Evolutionary conservation across 2,113 vertebrate species (phyloP), one percentile per base, ranked within the genome.

Genomic region (Hemichromis elongatus): DNA sequence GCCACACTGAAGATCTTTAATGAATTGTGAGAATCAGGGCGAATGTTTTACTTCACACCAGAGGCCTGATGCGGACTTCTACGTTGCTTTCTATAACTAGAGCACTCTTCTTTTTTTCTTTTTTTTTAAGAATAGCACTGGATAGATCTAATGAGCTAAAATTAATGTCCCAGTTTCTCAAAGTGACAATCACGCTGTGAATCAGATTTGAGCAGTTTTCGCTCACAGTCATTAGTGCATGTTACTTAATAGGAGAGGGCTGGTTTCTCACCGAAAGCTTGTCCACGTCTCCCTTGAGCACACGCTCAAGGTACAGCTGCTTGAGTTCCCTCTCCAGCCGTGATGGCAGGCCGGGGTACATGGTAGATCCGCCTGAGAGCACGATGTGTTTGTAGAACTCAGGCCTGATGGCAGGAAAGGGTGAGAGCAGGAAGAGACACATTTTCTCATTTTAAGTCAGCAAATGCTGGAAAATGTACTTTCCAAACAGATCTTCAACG

Each of bases 341-440:
- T 0, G 98, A 99, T 1, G 98, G 99, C 91, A 99, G 96, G 16
- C 99, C 98, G 0, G 99, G 99, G 83, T 99, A 99, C 98, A 99
- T 99, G 89, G 99, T 99, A 93, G 99, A 99, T 1, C 99, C 99
- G 82, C 99, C 99, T 7, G 99, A 99, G 66, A 99, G 92, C 90
- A 99, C 98, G 30, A 99, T 99, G 95, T 99, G 99, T 93, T 99
- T 99, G 93, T 99, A 99, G 95, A 99, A 99, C 92, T 99, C 99
- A 73, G 98, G 93, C 93, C 99, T 99, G 85, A 63, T 8, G 81
- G 80, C 24, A n/a, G 19, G 52, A 78, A 88, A n/a, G 16, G 26
- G 45, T 75, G 4, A 52, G 10, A 33, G 0, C 18, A 75, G 18
- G 18, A 45, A 68, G n/a, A 66, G 4, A 2, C 24, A 7, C 13